phyloP scores from a whole-genome alignment of 2,797 vertebrate genomes.

The Malacoraja senta region DNA sequence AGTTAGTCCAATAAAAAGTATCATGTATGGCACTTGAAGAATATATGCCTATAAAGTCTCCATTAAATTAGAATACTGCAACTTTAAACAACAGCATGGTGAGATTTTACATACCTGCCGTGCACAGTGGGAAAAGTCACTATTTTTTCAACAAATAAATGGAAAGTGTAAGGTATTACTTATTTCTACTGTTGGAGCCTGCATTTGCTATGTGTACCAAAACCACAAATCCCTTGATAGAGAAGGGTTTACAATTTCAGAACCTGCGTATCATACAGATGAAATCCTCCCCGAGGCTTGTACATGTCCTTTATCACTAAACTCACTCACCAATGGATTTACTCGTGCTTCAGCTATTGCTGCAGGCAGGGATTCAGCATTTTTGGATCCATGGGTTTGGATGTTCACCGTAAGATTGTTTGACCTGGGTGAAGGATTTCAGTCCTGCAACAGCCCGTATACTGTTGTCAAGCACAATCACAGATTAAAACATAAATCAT shows the following conservation, averaged over 20 bases:
- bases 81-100: constrained; percentile 34
- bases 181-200: background rate
- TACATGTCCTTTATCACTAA: constrained; percentile 9
- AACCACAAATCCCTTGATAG: constrained; percentile 29
- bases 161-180: background rate
- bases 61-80: constrained; percentile 27
- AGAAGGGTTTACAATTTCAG: background rate
- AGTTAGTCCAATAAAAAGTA: constrained; percentile 34
- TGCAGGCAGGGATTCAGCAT: background rate
- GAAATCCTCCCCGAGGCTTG: background rate
- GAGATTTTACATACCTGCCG: background rate
- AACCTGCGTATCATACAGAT: background rate
- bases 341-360: background rate
- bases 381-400: background rate
- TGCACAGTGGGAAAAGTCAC: background rate
- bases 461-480: background rate
- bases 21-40: constrained; percentile 30
- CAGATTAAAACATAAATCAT: background rate
- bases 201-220: background rate
- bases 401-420: background rate
- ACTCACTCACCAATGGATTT: background rate
- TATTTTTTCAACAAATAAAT: background rate
- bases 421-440: background rate
- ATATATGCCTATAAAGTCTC: constrained; percentile 26
- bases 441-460: background rate